A percentile compares a stretch with the other conserved stretches of the same genome.
Conservation (phyloP, 2,888 invertebrate species). For the Villa cingulata region DNA sequence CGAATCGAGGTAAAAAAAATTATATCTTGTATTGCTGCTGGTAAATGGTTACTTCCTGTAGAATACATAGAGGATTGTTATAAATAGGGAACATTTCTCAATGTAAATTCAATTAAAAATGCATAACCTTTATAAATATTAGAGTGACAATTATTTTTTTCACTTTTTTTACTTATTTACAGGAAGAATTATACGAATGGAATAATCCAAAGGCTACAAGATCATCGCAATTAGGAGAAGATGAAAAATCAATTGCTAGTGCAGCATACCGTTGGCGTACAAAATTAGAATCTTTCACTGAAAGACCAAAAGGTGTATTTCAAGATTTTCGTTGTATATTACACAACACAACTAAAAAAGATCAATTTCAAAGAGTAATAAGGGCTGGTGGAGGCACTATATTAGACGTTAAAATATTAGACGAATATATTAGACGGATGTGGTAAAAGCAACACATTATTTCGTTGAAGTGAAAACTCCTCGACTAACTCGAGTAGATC, state of each 20-base stretch:
- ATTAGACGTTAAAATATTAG: constrained; percentile 34
- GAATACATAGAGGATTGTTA: constrained; percentile 59
- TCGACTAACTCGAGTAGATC: constrained; percentile 22
- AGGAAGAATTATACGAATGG: constrained; percentile 79
- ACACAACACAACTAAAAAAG: constrained; percentile 44
- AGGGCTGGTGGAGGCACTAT: constrained; percentile 64
- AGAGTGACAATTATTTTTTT: constrained; percentile 1
- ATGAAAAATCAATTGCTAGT: constrained; percentile 39
- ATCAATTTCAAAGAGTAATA: constrained; percentile 54
- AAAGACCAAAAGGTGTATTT: constrained; percentile 39
- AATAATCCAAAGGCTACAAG: constrained; percentile 54
- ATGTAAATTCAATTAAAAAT: neutral
- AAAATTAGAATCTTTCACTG: constrained; percentile 36
- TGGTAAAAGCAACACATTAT: constrained; percentile 27
- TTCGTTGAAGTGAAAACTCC: constrained; percentile 29
- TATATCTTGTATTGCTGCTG: constrained; percentile 71
- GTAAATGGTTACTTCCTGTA: constrained; percentile 78
- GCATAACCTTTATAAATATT: neutral
- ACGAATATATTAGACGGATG: constrained; percentile 16
- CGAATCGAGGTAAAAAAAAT: constrained; percentile 76
- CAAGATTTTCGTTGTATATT: constrained; percentile 41
- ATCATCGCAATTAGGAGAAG: constrained; percentile 28
- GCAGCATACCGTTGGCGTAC: constrained; percentile 59
- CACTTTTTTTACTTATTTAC: constrained; percentile 12
- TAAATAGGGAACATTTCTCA: constrained; percentile 12